Evolutionary conservation across 2,888 invertebrate species (phyloP).

Genomic region (Drosophila demipolita): DNA sequence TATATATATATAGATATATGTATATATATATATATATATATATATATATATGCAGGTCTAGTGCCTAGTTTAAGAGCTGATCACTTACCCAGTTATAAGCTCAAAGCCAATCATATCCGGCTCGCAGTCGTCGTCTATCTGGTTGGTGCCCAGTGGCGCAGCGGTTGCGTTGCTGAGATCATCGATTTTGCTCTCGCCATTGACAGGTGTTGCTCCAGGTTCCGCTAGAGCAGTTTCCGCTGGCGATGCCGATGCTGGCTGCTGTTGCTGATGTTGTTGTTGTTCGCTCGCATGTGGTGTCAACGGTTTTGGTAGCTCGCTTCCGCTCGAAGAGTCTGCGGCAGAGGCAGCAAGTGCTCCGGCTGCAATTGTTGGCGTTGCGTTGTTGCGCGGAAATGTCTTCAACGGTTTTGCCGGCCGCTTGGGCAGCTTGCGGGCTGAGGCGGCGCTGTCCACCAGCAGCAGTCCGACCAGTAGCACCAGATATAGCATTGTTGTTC

Average conservation of each 20-base stretch:
- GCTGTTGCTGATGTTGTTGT: conserved; percentile 43
- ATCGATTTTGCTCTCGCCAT: conserved; percentile 72
- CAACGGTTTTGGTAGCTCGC: conserved; percentile 83
- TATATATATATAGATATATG: not conserved
- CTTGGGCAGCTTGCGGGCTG: conserved; percentile 82
- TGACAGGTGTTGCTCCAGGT: conserved; percentile 56
- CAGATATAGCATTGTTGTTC: conserved; percentile 50
- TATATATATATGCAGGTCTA: not conserved
- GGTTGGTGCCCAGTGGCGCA: conserved; percentile 57
- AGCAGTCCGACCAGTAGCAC: conserved; percentile 61
- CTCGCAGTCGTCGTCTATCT: conserved; percentile 91
- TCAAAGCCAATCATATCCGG: conserved; percentile 97
- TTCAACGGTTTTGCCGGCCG: conserved; percentile 84
- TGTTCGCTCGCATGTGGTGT: conserved; percentile 60
- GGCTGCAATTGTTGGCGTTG: conserved; percentile 78
- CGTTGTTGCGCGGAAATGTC: conserved; percentile 84
- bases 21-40: not conserved
- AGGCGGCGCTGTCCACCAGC: conserved; percentile 72
- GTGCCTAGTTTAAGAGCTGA: conserved; percentile 27
- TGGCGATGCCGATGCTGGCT: conserved; percentile 56
- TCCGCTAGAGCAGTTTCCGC: conserved; percentile 72
- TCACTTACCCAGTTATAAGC: conserved; percentile 92
- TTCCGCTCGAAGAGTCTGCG: conserved; percentile 65
- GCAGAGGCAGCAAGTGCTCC: conserved; percentile 37
- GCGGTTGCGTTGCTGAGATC: conserved; percentile 57